Conservation (phyloP, 2,888 invertebrate genomes). For the Archips xylosteana region DNA sequence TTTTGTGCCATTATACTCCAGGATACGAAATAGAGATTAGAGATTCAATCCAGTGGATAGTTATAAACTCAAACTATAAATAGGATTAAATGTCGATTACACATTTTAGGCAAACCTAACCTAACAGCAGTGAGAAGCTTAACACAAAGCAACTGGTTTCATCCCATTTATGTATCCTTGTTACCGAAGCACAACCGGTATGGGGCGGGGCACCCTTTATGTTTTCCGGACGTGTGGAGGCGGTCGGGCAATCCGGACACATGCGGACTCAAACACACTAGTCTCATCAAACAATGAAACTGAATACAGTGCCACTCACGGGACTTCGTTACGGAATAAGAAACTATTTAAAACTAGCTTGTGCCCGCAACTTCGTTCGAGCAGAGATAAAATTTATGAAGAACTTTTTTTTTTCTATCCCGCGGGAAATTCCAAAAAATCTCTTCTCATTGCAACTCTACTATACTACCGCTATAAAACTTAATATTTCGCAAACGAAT, state of each 20-base stretch:
- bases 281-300: slow-evolving; percentile 24
- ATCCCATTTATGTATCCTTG: not conserved
- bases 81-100: not conserved
- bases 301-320: slow-evolving; percentile 27
- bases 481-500: too few species aligned
- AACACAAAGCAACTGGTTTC: slow-evolving; percentile 3
- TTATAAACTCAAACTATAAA: too few species aligned
- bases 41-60: not conserved
- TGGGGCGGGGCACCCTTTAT: slow-evolving; percentile 23
- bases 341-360: too few species aligned
- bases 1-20: too few species aligned
- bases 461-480: too few species aligned
- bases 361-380: too few species aligned
- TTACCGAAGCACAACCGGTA: slow-evolving; percentile 5
- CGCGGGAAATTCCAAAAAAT: too few species aligned
- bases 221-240: slow-evolving; percentile 21
- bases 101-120: not conserved
- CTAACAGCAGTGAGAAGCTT: not conserved
- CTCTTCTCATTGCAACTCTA: too few species aligned
- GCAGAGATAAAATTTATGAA: too few species aligned
- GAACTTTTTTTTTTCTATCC: too few species aligned
- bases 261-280: slow-evolving; percentile 25
- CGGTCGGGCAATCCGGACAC: slow-evolving; percentile 11
- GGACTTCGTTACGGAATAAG: too few species aligned
- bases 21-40: not conserved